Percentiles rank a stretch among this genome's conserved stretches.
phyloP scores from a whole-genome alignment of 1,140 invertebrate genomes.

The Hesperophylax magnus region DNA sequence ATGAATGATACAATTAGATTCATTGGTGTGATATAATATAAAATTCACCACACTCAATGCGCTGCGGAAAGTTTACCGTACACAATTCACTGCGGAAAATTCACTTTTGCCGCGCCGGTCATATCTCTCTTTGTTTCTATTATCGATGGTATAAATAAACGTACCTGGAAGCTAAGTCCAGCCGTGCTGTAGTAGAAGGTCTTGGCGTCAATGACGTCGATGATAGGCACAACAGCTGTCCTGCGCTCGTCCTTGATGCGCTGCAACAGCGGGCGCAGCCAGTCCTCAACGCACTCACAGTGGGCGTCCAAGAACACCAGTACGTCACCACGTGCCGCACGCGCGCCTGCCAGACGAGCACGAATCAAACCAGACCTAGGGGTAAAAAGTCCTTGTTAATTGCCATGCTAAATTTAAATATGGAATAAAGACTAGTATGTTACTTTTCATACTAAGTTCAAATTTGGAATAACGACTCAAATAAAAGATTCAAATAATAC shows the following conservation, averaged over 20 bases:
- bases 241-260: slow-evolving; percentile 85
- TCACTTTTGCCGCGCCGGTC: too few species aligned
- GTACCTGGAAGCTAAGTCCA: slow-evolving; percentile 73
- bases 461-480: too few species aligned
- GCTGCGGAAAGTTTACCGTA: too few species aligned
- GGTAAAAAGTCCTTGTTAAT: neutral
- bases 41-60: too few species aligned
- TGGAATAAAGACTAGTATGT: too few species aligned
- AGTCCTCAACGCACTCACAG: slow-evolving; percentile 88
- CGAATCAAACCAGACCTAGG: slow-evolving; percentile 84
- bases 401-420: too few species aligned
- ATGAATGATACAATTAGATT: too few species aligned
- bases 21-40: too few species aligned
- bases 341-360: slow-evolving; percentile 86
- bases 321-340: slow-evolving; percentile 83
- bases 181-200: slow-evolving; percentile 85
- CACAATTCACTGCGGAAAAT: too few species aligned
- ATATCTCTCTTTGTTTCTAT: too few species aligned
- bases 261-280: slow-evolving; percentile 90
- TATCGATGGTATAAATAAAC: neutral
- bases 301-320: slow-evolving; percentile 97
- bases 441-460: too few species aligned
- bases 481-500: too few species aligned
- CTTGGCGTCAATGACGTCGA: slow-evolving; percentile 92
- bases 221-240: slow-evolving; percentile 91